Evolutionary conservation across 1,140 invertebrate species (phyloP).

Genomic region (Drepana arcuata): DNA sequence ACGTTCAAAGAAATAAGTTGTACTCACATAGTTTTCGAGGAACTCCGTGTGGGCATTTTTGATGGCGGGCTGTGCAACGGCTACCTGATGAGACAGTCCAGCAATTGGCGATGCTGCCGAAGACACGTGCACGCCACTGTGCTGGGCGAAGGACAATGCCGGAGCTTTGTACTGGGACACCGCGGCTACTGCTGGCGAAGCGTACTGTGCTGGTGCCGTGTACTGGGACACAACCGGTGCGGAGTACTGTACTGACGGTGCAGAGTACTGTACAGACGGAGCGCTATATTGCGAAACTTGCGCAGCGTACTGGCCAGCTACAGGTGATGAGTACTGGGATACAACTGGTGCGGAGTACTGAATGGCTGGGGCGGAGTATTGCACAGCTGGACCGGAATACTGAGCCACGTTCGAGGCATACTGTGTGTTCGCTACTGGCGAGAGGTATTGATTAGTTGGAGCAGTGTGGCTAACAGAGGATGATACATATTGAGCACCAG

Average conservation of each 20-base stretch:
- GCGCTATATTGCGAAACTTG: constrained; percentile 26
- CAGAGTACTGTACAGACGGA: constrained; percentile 13
- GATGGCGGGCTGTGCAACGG: constrained; percentile 20
- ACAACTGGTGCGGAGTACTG: constrained; percentile 16
- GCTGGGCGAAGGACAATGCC: constrained; percentile 5
- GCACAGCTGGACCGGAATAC: constrained; percentile 14
- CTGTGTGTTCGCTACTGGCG: constrained; percentile 3
- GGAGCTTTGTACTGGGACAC: constrained; percentile 15
- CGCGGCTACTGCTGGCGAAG: constrained; percentile 20
- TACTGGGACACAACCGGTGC: constrained; percentile 26
- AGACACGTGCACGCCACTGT: constrained; percentile 1
- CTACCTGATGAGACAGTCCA: too few species aligned
- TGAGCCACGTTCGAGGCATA: constrained; percentile 14
- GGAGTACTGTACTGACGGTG: constrained; percentile 20
- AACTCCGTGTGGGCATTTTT: constrained; percentile 74
- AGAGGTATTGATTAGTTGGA: constrained; percentile 3
- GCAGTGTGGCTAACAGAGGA: too few species aligned
- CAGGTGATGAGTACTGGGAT: constrained; percentile 17
- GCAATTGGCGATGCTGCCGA: constrained; percentile 11
- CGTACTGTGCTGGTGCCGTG: constrained; percentile 19
- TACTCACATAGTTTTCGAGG: constrained; percentile 74
- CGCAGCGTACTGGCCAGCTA: constrained; percentile 8
- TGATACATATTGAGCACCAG: too few species aligned
- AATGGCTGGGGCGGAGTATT: constrained; percentile 13
- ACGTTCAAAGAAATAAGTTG: constrained; percentile 3